Percentiles rank a stretch among this genome's conserved stretches.
phyloP scores from a whole-genome alignment of 2,797 vertebrate genomes.

The Hippoglossus hippoglossus region DNA sequence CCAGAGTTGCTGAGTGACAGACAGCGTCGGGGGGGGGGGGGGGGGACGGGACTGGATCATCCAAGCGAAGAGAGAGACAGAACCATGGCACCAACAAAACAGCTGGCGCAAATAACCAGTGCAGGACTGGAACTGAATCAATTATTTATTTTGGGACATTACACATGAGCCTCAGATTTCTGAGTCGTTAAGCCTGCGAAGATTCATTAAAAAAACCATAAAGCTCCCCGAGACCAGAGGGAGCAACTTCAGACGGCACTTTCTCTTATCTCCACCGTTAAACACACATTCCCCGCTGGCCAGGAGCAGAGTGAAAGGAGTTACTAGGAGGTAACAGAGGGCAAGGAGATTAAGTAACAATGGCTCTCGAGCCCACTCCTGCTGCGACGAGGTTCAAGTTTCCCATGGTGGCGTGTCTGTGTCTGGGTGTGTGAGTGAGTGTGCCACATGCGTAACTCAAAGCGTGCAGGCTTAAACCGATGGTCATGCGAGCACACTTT shows the following conservation, averaged over 20 bases:
- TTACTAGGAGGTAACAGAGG: slow-evolving; percentile 58
- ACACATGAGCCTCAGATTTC: slow-evolving; percentile 62
- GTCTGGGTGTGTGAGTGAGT: slow-evolving; percentile 42
- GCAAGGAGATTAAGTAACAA: slow-evolving; percentile 69
- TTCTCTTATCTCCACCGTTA: slow-evolving; percentile 68
- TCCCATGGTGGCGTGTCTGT: slow-evolving; percentile 37
- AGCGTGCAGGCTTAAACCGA: slow-evolving; percentile 18
- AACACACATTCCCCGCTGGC: slow-evolving; percentile 53
- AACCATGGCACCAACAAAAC: slow-evolving; percentile 43
- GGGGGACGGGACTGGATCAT: slow-evolving; percentile 32
- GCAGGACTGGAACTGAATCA: slow-evolving; percentile 64
- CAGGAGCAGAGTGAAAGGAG: slow-evolving; percentile 55
- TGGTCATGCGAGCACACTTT: slow-evolving; percentile 13
- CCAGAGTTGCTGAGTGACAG: slow-evolving; percentile 39
- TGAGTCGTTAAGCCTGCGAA: slow-evolving; percentile 66
- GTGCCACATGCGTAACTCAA: slow-evolving; percentile 28
- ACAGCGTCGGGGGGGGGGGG: slow-evolving; percentile 12
- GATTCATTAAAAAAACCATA: slow-evolving; percentile 78
- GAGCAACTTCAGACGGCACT: slow-evolving; percentile 28
- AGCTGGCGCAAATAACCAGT: slow-evolving; percentile 50
- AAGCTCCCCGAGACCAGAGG: slow-evolving; percentile 57
- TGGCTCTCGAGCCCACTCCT: slow-evolving; percentile 42
- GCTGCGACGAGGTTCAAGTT: slow-evolving; percentile 57
- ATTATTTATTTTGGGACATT: slow-evolving; percentile 75
- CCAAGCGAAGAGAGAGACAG: slow-evolving; percentile 25